Evolutionary conservation across 2,113 vertebrate genomes (phyloP), one percentile per base, ranked within the genome.

Genomic region (Panthera leo): DNA sequence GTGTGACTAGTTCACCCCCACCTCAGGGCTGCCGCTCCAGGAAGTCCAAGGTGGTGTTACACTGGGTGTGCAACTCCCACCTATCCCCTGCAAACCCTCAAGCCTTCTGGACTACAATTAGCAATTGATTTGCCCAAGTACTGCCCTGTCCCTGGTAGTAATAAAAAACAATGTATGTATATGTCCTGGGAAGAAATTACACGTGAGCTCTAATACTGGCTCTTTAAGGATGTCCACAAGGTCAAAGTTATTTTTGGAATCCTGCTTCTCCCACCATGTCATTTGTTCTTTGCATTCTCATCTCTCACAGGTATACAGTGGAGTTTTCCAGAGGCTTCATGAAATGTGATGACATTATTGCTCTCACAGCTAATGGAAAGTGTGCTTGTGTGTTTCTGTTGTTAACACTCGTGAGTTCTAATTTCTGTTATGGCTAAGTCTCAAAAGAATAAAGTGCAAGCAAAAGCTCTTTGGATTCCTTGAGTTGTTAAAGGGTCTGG

Each of bases 401-500:
- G 75, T 55, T 7, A 76, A 90, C 92, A 83, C 15, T 23, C 29
- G 45, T 12, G 70, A 4, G 19, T 61, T 70, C 94, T 85, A 21
- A 85, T 73, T 67, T 93, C 45, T 85, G 73, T 70, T 63, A 55
- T 2, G 12, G 39, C 53, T 55, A 18, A n/a, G 12, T 42, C 82
- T 48, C 36, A 79, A 84, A 48, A 63, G 34, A 83, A 90, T n/a
- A 82, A 67, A 83, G 55, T 51, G 83, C 19, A 94, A 89, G 19
- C 78, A 89, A 95, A 96, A 53, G 16, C 58, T 87, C 34, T 80
- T 84, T 73, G 48, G 45, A 39, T 75, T 82, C 68, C 42, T 94
- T 53, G 1, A 80, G 42, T 31, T 78, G 27, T 82, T 51, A 96
- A 89, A 68, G n/a, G 29, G 15, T 84, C 51, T 36, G 85, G 87